phyloP scores from a whole-genome alignment of 2,113 vertebrate genomes.

The Dromaius novaehollandiae region DNA sequence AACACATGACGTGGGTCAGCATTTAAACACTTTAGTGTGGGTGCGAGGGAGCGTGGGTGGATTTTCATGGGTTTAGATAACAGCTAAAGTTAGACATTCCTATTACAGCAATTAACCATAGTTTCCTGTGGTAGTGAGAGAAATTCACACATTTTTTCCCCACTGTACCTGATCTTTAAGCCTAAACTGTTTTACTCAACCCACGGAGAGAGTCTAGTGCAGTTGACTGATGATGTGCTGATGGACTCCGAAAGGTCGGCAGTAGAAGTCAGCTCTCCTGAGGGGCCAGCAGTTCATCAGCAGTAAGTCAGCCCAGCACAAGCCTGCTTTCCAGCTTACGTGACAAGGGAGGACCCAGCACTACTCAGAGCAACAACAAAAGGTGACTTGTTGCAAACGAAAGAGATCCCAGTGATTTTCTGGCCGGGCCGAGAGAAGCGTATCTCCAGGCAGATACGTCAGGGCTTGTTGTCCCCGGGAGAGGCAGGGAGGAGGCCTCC shows the following conservation, averaged over 20 bases:
- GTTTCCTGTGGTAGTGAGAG: background rate
- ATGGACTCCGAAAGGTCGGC: background rate
- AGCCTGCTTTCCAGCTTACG: background rate
- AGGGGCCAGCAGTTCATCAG: rapidly evolving
- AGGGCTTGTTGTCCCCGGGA: background rate
- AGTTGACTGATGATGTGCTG: slow-evolving; percentile 2
- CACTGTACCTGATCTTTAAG: background rate
- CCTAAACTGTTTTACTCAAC: background rate
- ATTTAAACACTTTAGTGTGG: background rate
- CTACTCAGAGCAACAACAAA: background rate
- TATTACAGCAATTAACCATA: background rate
- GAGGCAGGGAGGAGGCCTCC: background rate
- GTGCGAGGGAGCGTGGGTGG: background rate
- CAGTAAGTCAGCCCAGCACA: background rate
- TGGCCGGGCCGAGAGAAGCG: background rate
- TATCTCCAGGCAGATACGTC: background rate
- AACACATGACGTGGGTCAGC: background rate
- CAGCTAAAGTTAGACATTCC: background rate
- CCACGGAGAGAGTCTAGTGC: background rate
- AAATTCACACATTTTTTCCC: background rate
- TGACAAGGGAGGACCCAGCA: background rate
- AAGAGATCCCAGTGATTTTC: background rate
- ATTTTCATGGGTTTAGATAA: background rate
- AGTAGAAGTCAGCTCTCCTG: background rate
- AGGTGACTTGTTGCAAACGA: background rate